A percentile compares a stretch with the other conserved stretches of the same genome.
Conservation (phyloP, 2,888 invertebrate genomes). For the Ennomos erosarius region DNA sequence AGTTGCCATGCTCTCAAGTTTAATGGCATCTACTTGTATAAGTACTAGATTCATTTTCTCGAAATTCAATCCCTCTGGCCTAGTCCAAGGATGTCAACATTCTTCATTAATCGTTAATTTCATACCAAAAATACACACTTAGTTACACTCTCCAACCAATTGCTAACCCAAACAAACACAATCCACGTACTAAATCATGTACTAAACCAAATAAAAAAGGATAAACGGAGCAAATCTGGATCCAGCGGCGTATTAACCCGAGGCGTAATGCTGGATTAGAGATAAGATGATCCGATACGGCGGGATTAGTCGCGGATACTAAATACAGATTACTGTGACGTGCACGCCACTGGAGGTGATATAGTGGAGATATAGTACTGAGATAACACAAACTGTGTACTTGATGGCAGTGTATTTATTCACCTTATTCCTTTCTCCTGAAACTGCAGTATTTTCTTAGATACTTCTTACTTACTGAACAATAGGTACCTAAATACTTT, state of each 20-base stretch:
- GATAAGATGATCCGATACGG: slow-evolving; percentile 36
- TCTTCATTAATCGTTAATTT: background rate
- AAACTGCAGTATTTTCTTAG: too few species aligned
- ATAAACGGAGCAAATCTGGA: slow-evolving; percentile 29
- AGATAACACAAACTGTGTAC: slow-evolving; percentile 9
- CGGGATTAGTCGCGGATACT: slow-evolving; percentile 44
- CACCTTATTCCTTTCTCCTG: background rate
- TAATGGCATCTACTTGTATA: too few species aligned
- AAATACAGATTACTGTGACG: slow-evolving; percentile 57
- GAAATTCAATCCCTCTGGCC: too few species aligned
- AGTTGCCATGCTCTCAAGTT: too few species aligned
- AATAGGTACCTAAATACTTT: too few species aligned
- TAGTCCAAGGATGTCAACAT: too few species aligned
- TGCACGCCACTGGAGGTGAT: slow-evolving; percentile 35
- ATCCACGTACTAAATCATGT: slow-evolving; percentile 28
- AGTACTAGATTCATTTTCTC: too few species aligned
- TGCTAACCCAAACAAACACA: slow-evolving; percentile 18
- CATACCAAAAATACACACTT: background rate
- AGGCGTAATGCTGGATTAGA: slow-evolving; percentile 33
- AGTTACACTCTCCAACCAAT: too few species aligned
- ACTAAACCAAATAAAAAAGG: slow-evolving; percentile 34
- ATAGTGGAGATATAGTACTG: slow-evolving; percentile 20
- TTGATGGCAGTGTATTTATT: background rate
- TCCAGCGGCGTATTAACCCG: slow-evolving; percentile 29
- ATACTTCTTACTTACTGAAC: too few species aligned